phyloP scores from a whole-genome alignment of 2,797 vertebrate genomes.

The Toxotes lorentzi region DNA sequence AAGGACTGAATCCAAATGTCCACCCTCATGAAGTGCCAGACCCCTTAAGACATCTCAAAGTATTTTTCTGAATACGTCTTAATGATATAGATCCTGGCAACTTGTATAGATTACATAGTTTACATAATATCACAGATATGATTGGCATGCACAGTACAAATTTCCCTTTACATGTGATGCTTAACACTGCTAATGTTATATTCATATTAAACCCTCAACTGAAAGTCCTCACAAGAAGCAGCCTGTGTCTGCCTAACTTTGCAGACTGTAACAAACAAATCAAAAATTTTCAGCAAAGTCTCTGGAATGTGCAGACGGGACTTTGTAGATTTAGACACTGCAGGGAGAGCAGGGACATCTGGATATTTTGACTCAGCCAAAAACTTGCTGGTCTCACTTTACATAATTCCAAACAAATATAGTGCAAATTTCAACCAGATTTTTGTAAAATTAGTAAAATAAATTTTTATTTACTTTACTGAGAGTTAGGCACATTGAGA shows the following conservation, averaged over 20 bases:
- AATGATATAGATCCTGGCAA: not conserved
- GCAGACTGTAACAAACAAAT: not conserved
- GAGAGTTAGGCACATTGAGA: too few relatives aligned
- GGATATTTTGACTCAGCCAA: conserved; percentile 4
- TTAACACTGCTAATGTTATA: not conserved
- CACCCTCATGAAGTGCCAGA: not conserved
- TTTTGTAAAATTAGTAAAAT: not conserved
- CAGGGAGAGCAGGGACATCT: not conserved
- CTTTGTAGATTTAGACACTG: not conserved
- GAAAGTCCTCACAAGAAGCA: not conserved
- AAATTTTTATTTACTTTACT: not conserved
- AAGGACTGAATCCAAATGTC: conserved; percentile 5
- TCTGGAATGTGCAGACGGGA: not conserved
- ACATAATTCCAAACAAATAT: not conserved
- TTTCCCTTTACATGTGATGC: not conserved
- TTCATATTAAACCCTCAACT: not conserved
- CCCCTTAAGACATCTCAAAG: not conserved
- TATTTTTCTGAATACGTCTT: not conserved
- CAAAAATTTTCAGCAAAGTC: not conserved
- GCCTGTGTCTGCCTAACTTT: not conserved
- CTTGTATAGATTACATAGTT: not conserved
- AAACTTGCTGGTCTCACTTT: not conserved
- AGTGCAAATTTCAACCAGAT: not conserved
- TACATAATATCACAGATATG: too few relatives aligned
- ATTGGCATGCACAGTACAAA: not conserved